Conservation (phyloP, 1,140 invertebrate genomes). For the Littorina saxatilis region DNA sequence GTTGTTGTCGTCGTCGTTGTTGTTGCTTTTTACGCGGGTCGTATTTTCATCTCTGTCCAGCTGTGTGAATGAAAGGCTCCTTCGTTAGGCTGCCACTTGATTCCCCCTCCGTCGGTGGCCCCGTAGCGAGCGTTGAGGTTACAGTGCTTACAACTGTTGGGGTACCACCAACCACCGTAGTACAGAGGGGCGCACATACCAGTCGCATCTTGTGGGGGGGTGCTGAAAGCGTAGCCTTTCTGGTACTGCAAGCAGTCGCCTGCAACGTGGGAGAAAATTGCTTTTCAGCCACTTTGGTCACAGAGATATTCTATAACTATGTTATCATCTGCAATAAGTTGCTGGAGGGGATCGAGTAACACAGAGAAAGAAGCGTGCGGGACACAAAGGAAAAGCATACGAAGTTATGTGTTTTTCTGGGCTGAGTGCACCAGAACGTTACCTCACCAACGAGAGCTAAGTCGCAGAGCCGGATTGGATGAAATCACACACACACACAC, state of each 20-base stretch:
- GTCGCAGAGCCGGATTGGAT: too few species aligned
- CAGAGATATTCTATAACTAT: background rate
- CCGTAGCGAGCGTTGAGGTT: slow-evolving; percentile 1
- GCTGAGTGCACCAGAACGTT: too few species aligned
- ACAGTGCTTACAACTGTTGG: background rate
- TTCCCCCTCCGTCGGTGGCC: background rate
- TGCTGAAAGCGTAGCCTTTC: background rate
- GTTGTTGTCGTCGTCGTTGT: too few species aligned
- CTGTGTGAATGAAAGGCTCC: background rate
- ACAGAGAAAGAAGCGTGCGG: too few species aligned
- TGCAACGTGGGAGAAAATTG: background rate
- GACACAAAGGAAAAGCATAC: too few species aligned
- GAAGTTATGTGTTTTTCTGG: background rate
- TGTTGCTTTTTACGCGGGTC: background rate
- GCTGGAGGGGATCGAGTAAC: too few species aligned
- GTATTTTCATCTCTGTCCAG: background rate
- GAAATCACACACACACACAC: too few species aligned
- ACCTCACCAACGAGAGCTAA: too few species aligned
- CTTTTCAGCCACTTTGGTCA: background rate
- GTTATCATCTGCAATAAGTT: background rate
- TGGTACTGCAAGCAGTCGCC: background rate
- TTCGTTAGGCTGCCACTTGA: background rate
- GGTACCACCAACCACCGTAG: background rate
- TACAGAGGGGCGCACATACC: background rate
- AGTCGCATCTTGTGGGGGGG: background rate